Base-by-base conservation (phyloP, 2,113 vertebrate species). In the Hassar affinis region DNA sequence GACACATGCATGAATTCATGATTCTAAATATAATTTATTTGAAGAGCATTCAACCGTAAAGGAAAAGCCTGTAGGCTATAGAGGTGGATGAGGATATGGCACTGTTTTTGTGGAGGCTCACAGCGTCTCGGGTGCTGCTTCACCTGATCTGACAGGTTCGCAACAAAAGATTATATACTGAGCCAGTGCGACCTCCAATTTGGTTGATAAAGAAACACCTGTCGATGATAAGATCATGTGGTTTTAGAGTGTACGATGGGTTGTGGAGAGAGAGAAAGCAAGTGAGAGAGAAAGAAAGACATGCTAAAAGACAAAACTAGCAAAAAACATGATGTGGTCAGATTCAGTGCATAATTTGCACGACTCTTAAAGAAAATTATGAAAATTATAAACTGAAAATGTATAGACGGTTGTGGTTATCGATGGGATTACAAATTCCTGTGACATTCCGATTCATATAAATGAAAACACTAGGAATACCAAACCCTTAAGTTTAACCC, bases 61-160 rank as follows among this genome's bases (percentile, higher is more conserved):
- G 27, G 33, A 9, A 76, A 77, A 56, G 74, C 51, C 74, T 61
- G 17, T 49, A 61, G 56, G 57, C 57, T 12, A 22, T 5, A 27
- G 1, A 47, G 38, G 61, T 56, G 61, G 69, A 49, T 22, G 14
- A 45, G 22, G 59, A 49, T 64, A 69, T 68, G 6, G 6, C 61
- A 25, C 47, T 52, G 79, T 59, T 78, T 33, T 59, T 81, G 85
- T 54, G 75, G 27, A 78, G 38, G 15, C 47, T 35, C n/a, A 42
- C 59, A 51, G 52, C 35, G 59, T 2, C 6, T 71, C 22, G 54
- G 25, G 62, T 76, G 35, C 52, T 84, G 82, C 38, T 38, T 81
- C n/a, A 82, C 77, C 49, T 56, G 49, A 72, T 27, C 33, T 79
- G 79, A 84, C 62, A 85, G 79, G 17, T 30, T 84, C 59, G 61